Conservation (phyloP, 2,888 invertebrate species). For the Amiota mariae region DNA sequence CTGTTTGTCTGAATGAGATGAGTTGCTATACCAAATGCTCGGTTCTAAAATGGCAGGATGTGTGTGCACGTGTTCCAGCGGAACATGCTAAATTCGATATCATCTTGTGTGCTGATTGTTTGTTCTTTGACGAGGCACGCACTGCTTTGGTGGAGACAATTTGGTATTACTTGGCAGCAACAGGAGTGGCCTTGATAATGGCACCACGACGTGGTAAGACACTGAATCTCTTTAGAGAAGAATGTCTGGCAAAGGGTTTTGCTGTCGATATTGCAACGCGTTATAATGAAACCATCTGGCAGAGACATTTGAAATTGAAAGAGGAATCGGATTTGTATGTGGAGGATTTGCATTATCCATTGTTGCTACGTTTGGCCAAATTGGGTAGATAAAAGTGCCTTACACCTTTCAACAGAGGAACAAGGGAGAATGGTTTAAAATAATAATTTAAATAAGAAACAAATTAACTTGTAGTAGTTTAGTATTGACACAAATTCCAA, state of each 20-base stretch:
- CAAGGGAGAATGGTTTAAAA: neutral
- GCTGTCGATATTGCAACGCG: slow-evolving; percentile 76
- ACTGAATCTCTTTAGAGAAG: slow-evolving; percentile 79
- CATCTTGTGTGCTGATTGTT: slow-evolving; percentile 85
- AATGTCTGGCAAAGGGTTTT: slow-evolving; percentile 78
- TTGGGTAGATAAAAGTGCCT: slow-evolving; percentile 50
- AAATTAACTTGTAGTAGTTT: slow-evolving; percentile 37
- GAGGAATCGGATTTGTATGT: slow-evolving; percentile 77
- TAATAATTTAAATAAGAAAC: neutral
- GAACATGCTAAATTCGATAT: slow-evolving; percentile 78
- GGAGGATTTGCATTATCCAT: slow-evolving; percentile 82
- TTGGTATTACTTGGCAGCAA: slow-evolving; percentile 77
- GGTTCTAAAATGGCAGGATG: slow-evolving; percentile 77
- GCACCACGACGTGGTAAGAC: slow-evolving; percentile 84
- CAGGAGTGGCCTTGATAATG: slow-evolving; percentile 82
- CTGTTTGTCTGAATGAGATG: slow-evolving; percentile 79
- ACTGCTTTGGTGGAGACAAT: slow-evolving; percentile 80
- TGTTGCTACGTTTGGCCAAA: slow-evolving; percentile 77
- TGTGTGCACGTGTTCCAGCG: slow-evolving; percentile 56
- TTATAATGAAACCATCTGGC: slow-evolving; percentile 81
- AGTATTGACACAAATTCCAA: slow-evolving; percentile 57
- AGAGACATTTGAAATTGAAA: slow-evolving; percentile 78
- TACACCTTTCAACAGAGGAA: neutral
- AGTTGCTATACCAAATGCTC: slow-evolving; percentile 75
- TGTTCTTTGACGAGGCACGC: slow-evolving; percentile 85